Evolutionary conservation across 2,113 vertebrate species (phyloP), one percentile per base, ranked within the genome.

Genomic region (Nematolebias whitei): DNA sequence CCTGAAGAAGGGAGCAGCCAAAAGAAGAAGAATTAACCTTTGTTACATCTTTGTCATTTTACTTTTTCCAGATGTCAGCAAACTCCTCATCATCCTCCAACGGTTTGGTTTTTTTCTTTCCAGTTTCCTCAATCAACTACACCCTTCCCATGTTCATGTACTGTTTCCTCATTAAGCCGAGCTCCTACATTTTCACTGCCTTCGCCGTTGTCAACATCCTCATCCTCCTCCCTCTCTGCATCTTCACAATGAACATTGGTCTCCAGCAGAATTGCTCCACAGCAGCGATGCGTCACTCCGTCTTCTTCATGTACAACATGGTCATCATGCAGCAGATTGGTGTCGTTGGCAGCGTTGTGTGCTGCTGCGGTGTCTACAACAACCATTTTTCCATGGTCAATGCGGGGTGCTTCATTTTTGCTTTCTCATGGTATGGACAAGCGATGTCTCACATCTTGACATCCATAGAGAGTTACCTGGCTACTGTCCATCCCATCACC

Each of bases 391-490:
- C 4, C 51, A 0, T 19, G n/a, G 16, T 53, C 10, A 5, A 13
- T n/a, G 11, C 12, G 1, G 51, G 51, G 15, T 53, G 51, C 11
- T 65, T 16, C 11, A 1, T 53, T 53, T 53, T 53, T 53, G 26
- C 51, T 4, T 56, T 56, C 38, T 20, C 20, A 14, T 56, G 54
- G 54, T 40, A 53, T 5, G 51, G 51, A 19, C 26, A 35, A 19
- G 26, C 51, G 2, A 4, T 35, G 6, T 53, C 51, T 12, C 51
- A 53, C 51, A 53, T 68, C 26, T 18, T 53, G 10, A 63, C 59
- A n/a, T 76, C 65, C 12, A 6, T 61, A 10, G 58, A 61, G 26
- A 12, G 44, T 8, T 61, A 61, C 44, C 26, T 61, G 58, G 58
- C 58, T 5, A 45, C 44, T 4, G 26, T 61, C 16, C 58, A 61